Conservation (phyloP, 1,140 invertebrate genomes). For the Cryptotermes secundus region DNA sequence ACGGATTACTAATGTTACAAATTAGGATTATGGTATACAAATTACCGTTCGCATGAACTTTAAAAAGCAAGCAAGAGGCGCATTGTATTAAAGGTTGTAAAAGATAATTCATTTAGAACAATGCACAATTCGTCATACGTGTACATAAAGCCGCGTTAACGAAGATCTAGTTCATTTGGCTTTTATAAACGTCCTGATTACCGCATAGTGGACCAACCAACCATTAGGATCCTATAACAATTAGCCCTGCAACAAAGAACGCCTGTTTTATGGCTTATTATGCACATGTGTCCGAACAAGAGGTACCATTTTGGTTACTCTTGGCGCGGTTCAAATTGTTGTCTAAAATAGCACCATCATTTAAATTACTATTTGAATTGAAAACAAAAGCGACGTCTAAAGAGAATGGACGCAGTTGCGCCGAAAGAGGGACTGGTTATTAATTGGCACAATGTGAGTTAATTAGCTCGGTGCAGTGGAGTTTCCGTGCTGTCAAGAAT, state of each 20-base stretch:
- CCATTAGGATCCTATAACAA: neutral
- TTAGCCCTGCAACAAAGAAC: neutral
- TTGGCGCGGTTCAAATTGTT: neutral
- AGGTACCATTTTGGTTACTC: neutral
- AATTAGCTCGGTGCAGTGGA: neutral
- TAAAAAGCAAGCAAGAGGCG: neutral
- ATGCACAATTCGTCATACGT: no score
- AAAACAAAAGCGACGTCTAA: neutral
- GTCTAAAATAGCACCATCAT: neutral
- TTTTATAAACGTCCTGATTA: neutral
- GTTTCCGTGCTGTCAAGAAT: neutral
- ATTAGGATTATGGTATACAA: neutral
- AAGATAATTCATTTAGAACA: slow-evolving; percentile 1
- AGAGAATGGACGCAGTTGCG: neutral
- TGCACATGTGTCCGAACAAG: slow-evolving; percentile 5
- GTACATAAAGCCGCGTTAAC: no score
- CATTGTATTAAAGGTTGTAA: neutral
- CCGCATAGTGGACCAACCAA: neutral
- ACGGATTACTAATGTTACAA: neutral
- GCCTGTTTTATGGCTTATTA: slow-evolving; percentile 19
- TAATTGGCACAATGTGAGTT: neutral
- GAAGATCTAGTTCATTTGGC: slow-evolving; percentile 2
- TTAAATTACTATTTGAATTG: neutral
- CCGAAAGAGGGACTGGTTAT: neutral
- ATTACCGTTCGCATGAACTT: neutral